Conservation (phyloP, 2,113 vertebrate genomes). For the Tichodroma muraria region DNA sequence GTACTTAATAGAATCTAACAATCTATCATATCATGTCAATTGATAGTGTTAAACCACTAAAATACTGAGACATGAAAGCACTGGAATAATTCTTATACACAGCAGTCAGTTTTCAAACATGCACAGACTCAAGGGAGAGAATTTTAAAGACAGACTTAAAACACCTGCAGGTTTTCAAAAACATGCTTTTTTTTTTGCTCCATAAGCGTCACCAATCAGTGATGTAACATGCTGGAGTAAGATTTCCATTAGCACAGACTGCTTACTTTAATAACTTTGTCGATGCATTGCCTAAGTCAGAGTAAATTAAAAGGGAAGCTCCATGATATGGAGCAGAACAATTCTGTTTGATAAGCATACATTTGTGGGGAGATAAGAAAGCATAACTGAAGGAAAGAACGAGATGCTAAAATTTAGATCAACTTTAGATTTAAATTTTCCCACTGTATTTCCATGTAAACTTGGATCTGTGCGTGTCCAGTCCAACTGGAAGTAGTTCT, state of each 20-base stretch:
- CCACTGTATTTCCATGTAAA: neutral
- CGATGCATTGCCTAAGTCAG: neutral
- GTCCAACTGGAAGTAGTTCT: neutral
- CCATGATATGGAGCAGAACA: neutral
- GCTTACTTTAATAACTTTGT: neutral
- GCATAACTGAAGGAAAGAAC: neutral
- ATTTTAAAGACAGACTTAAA: neutral
- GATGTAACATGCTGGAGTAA: neutral
- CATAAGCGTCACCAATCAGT: neutral
- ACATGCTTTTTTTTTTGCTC: neutral
- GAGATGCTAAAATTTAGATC: neutral
- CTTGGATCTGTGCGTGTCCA: neutral
- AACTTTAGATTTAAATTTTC: neutral
- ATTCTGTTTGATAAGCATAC: neutral
- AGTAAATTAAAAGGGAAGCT: neutral
- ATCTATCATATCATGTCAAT: conserved; percentile 23
- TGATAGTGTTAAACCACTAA: neutral
- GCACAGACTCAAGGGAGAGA: neutral
- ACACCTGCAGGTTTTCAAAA: neutral
- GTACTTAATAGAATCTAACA: neutral
- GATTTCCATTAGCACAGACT: neutral
- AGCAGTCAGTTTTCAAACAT: neutral
- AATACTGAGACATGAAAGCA: conserved; percentile 34
- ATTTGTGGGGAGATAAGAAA: neutral
- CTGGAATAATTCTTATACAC: neutral